Conservation (phyloP, 2,113 vertebrate genomes). For the Plectropomus leopardus region DNA sequence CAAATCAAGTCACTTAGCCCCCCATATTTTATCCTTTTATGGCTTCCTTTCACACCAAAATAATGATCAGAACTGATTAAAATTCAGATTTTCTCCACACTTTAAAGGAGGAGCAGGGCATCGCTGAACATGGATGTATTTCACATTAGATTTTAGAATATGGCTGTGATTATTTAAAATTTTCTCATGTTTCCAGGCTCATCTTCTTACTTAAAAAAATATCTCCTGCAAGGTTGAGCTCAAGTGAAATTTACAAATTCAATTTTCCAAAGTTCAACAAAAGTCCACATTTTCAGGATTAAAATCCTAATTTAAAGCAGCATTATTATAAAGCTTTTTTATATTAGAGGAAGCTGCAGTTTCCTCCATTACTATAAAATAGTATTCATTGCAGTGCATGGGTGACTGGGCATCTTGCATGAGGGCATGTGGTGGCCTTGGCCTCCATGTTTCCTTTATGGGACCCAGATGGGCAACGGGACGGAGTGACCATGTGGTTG, state of each 20-base stretch:
- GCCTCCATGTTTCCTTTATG: slow-evolving; percentile 80
- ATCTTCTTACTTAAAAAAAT: neutral
- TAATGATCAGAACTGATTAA: neutral
- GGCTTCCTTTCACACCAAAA: neutral
- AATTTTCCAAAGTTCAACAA: neutral
- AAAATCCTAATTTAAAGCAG: neutral
- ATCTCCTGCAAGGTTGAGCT: neutral
- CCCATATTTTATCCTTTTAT: neutral
- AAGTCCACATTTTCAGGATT: neutral
- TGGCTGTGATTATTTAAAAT: neutral
- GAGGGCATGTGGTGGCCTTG: slow-evolving; percentile 81
- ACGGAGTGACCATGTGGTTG: slow-evolving; percentile 83
- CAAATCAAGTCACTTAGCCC: slow-evolving; percentile 3
- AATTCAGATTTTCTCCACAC: neutral
- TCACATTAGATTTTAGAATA: neutral
- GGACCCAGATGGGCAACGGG: slow-evolving; percentile 86
- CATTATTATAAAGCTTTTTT: neutral
- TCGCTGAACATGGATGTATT: neutral
- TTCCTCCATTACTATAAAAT: slow-evolving; percentile 28
- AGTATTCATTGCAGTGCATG: slow-evolving; percentile 62
- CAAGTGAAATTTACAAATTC: neutral
- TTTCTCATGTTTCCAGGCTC: neutral
- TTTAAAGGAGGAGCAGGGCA: neutral
- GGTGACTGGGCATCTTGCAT: slow-evolving; percentile 73
- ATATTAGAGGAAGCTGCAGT: neutral